Conservation (phyloP, 1,140 invertebrate genomes). For the Drosophila grimshawi region DNA sequence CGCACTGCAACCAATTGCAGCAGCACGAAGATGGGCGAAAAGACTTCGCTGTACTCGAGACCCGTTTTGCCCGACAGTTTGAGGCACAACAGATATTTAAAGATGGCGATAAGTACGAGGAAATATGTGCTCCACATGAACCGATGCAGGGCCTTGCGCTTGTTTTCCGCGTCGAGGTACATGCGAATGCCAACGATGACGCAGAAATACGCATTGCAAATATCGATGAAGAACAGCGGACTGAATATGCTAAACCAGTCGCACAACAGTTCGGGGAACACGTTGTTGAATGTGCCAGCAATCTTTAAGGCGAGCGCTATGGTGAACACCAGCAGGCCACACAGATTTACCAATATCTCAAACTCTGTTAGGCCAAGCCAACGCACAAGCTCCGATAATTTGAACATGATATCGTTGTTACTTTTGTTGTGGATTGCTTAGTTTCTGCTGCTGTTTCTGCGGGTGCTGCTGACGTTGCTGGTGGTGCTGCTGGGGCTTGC, state of each 20-base stretch:
- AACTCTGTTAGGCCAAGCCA: slow-evolving; percentile 97
- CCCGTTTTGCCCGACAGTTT: slow-evolving; percentile 92
- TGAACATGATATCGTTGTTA: slow-evolving; percentile 87
- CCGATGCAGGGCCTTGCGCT: slow-evolving; percentile 90
- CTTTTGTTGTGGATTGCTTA: slow-evolving; percentile 22
- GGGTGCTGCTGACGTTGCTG: slow-evolving; percentile 61
- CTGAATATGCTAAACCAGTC: slow-evolving; percentile 95
- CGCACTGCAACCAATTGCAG: slow-evolving; percentile 95
- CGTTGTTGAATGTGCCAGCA: slow-evolving; percentile 87
- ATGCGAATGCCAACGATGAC: slow-evolving; percentile 97
- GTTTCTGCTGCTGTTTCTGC: slow-evolving; percentile 82
- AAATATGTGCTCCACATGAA: slow-evolving; percentile 94
- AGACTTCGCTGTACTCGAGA: slow-evolving; percentile 95
- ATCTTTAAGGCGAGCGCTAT: slow-evolving; percentile 91
- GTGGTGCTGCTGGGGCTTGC: slow-evolving; percentile 32
- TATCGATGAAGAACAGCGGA: slow-evolving; percentile 95
- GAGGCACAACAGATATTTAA: slow-evolving; percentile 96
- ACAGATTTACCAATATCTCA: slow-evolving; percentile 95
- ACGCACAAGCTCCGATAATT: slow-evolving; percentile 93
- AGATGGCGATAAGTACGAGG: slow-evolving; percentile 93
- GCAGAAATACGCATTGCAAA: slow-evolving; percentile 96
- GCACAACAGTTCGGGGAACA: slow-evolving; percentile 69
- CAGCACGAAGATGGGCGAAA: slow-evolving; percentile 95
- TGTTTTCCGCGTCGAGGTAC: slow-evolving; percentile 92
- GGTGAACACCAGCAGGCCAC: slow-evolving; percentile 93